Conservation (phyloP, 2,888 invertebrate genomes). For the Mylabris sibirica region DNA sequence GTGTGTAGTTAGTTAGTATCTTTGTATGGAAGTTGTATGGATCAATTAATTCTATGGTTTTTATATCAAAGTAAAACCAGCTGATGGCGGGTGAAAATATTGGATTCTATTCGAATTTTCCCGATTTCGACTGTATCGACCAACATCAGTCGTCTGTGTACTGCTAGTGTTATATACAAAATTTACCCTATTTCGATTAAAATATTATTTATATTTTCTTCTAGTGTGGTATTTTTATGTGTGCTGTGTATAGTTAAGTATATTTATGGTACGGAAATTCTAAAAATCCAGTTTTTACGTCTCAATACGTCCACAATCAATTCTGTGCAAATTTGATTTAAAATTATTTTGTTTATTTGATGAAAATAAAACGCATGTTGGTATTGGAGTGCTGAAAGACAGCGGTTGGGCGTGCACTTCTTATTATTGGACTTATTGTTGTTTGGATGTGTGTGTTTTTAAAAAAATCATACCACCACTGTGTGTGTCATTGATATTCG, state of each 20-base stretch:
- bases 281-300: too few relatives aligned
- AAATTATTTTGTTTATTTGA: constrained; percentile 1
- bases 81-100: constrained; percentile 63
- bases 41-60: constrained; percentile 66
- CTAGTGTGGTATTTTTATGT: not conserved
- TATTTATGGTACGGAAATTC: too few relatives aligned
- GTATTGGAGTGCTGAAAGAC: constrained; percentile 14
- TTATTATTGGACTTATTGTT: constrained; percentile 33
- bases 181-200: too few relatives aligned
- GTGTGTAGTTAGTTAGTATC: too few relatives aligned
- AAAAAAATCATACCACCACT: constrained; percentile 51
- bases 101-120: constrained; percentile 59
- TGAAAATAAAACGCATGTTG: constrained; percentile 30
- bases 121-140: constrained; percentile 49
- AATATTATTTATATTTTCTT: constrained; percentile 18
- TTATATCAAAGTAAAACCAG: constrained; percentile 60
- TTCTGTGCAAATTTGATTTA: too few relatives aligned
- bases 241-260: too few relatives aligned
- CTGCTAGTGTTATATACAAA: constrained; percentile 39
- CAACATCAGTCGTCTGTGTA: constrained; percentile 42
- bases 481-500: constrained; percentile 53
- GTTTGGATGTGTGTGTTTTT: constrained; percentile 5
- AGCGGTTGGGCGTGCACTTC: constrained; percentile 58
- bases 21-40: constrained; percentile 62
- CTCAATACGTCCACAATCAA: too few relatives aligned